phyloP scores from a whole-genome alignment of 1,140 invertebrate genomes.

The Parasteatoda tepidariorum region DNA sequence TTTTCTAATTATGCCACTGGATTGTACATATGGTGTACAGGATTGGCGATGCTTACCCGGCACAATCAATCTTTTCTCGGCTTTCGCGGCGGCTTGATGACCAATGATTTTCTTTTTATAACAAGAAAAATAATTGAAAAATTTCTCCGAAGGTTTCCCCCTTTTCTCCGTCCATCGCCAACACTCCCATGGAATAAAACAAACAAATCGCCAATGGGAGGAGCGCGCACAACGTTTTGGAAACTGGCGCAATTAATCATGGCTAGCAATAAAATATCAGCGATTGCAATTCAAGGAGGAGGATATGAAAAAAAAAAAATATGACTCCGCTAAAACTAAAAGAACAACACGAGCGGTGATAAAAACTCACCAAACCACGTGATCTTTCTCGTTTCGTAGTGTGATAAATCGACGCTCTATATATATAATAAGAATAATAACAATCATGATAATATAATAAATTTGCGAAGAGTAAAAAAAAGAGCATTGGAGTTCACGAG shows the following conservation, averaged over 20 bases:
- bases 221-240: background rate
- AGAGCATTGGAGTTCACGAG: background rate
- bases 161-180: background rate
- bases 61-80: background rate
- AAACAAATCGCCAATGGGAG: background rate
- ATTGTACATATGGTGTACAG: background rate
- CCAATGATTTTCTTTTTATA: background rate
- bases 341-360: conserved; percentile 24
- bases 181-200: background rate
- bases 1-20: background rate
- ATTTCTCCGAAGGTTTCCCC: no score
- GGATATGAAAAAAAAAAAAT: background rate
- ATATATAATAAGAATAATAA: conserved; percentile 46
- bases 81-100: background rate
- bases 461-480: conserved; percentile 12
- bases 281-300: background rate
- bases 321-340: background rate
- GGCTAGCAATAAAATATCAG: background rate
- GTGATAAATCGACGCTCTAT: conserved; percentile 50
- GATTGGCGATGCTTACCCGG: background rate
- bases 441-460: conserved; percentile 58
- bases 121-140: background rate
- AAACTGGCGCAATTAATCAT: background rate
- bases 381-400: conserved; percentile 22
- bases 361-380: conserved; percentile 45